Evolutionary conservation across 2,113 vertebrate species (phyloP), one percentile per base, ranked within the genome.

Genomic region (Neopipo cinnamomea): DNA sequence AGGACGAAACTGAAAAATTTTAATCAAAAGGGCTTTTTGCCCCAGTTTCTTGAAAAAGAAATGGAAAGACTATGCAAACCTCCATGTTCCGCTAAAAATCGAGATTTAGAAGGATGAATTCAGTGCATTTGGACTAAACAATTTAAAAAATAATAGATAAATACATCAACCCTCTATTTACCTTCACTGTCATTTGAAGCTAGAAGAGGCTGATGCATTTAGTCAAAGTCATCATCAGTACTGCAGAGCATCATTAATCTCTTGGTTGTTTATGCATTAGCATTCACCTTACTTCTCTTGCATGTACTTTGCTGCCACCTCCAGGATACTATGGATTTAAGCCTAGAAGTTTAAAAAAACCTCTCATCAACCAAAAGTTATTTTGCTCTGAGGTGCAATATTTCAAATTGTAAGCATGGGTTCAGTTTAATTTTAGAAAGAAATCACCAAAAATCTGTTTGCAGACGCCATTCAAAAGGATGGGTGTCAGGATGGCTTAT

Each of bases 251-350:
- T 61, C 95, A 91, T 97, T 93, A 72, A 96, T 96, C 95, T 96
- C 74, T 9, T 59, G 6, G 86, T 96, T 91, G 79, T 89, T 96
- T 89, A 68, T 68, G 39, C 25, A 3, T 33, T 72, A 11, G 11
- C 8, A 37, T 33, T 16, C 50, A 24, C 78, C 96, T 63, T 28
- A 27, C 14, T 81, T 90, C 65, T 59, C 94, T 97, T 84, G 37
- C 21, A 0, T 42, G 96, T 97, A 92, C 97, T 98, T 94, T 98
- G 97, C 98, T 98, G 98, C 98, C 98, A 98, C 61, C 98, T 97
- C 91, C 97, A 98, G 98, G 98, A 95, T 33, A 50, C 50, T 53
- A 72, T 23, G 50, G 24, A 49, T 87, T 39, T 41, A 55, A 92
- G 21, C 79, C 58, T 33, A 14, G 11, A 55, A 35, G 15, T 27